Base-by-base conservation (phyloP, 2,797 vertebrate species). In the Acanthurus leucopareius region DNA sequence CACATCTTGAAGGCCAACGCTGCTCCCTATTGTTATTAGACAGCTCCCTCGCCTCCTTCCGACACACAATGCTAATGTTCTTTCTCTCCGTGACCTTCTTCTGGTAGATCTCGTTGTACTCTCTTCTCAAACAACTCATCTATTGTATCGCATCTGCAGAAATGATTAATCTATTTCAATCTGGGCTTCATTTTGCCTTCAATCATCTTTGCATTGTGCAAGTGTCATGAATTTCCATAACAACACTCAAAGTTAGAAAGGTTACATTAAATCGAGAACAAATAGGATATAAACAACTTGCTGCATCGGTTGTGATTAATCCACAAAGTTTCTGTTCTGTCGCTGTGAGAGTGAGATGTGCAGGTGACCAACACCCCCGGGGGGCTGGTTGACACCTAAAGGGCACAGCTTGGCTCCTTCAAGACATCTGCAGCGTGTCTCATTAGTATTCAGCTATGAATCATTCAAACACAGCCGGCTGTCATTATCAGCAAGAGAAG, bases 391-490 rank as follows among this genome's bases (percentile, higher is more conserved):
- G 88, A 86, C 87, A 86, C 79, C 86, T 83, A 85, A 89, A 92
- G 90, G 89, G 84, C 88, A 82, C 83, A 63, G 84, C 90, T 77
- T 76, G 87, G 84, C 75, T 87, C 81, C 79, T 86, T 64, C 38
- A 28, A 85, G 88, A 90, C 90, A 91, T 93, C 91, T 91, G 89
- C 89, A 88, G 83, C 83, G 7, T 17, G 80, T 89, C 90, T 93
- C 88, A 91, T 94, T 93, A 90, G 82, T 83, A 93, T 94, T 90
- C 88, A 79, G 79, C 79, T 75, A 92, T 92, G 89, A 94, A 92
- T 93, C 91, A 92, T 91, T 93, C 89, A 91, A 85, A 91, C 84
- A 82, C 80, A 89, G 79, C 87, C 81, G 70, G 83, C 86, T 90
- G 84, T 85, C 85, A 86, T 88, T 86, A 88, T 84, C 90, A 86